phyloP scores from a whole-genome alignment of 2,113 vertebrate species.

The Alectura lathami region DNA sequence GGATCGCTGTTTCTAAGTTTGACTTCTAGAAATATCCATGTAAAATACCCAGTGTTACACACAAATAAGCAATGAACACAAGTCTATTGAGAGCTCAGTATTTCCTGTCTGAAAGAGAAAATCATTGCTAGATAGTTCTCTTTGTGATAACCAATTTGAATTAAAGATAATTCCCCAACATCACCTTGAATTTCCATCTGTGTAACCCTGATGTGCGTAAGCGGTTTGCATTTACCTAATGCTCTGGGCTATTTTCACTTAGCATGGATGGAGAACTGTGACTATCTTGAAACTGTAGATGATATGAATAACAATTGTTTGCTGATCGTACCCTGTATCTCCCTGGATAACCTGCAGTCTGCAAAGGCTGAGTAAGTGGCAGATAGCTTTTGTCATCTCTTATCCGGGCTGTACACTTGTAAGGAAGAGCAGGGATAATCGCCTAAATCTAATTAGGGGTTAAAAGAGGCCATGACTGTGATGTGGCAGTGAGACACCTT shows the following conservation, averaged over 20 bases:
- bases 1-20: conserved; percentile 31
- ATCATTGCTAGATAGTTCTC: conserved; percentile 22
- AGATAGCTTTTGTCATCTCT: conserved; percentile 95
- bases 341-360: conserved; percentile 85
- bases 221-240: conserved; percentile 80
- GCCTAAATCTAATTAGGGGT: conserved; percentile 98
- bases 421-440: conserved; percentile 99
- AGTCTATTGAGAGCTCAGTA: conserved; percentile 35
- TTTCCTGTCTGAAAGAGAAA: conserved; percentile 26
- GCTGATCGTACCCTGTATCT: conserved; percentile 81
- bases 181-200: conserved; percentile 85
- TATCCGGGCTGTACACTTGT: conserved; percentile 98
- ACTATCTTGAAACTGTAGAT: conserved; percentile 79
- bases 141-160: conserved; percentile 74
- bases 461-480: conserved; percentile 98
- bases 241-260: conserved; percentile 84
- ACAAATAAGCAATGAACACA: conserved; percentile 34
- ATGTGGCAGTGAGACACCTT: conserved; percentile 92
- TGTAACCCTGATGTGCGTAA: conserved; percentile 78
- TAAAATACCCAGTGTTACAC: conserved; percentile 10
- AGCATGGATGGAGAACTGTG: conserved; percentile 76
- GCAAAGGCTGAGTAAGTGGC: conserved; percentile 84
- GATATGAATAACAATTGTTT: conserved; percentile 90
- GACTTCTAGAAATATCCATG: background rate
- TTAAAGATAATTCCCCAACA: conserved; percentile 78